phyloP scores from a whole-genome alignment of 2,113 vertebrate genomes.

The Limanda limanda region DNA sequence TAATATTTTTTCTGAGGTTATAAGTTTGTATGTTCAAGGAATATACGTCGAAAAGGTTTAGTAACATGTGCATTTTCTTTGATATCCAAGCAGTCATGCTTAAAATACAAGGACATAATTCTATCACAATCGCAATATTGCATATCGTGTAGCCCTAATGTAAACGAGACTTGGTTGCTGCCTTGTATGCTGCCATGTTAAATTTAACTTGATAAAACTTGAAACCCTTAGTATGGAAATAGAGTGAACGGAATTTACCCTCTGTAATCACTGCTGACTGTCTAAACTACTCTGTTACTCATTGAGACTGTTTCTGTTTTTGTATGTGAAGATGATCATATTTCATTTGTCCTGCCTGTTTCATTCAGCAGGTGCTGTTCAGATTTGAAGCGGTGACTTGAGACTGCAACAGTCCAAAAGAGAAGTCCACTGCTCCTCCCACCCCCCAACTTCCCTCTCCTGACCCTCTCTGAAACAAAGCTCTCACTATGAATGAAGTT shows the following conservation, averaged over 20 bases:
- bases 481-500: constrained; percentile 77
- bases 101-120: too few relatives aligned
- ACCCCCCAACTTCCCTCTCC: constrained; percentile 40
- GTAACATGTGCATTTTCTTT: too few relatives aligned
- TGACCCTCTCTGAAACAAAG: constrained; percentile 48
- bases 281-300: not conserved
- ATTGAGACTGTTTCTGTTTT: not conserved
- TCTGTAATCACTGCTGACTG: not conserved
- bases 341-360: constrained; percentile 3
- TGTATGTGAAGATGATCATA: not conserved
- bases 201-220: not conserved
- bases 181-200: not conserved
- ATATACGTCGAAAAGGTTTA: too few relatives aligned
- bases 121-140: too few relatives aligned
- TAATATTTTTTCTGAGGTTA: too few relatives aligned
- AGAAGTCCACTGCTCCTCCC: constrained; percentile 41
- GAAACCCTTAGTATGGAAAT: too few relatives aligned
- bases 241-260: too few relatives aligned
- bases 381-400: constrained; percentile 32
- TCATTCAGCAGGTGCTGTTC: constrained; percentile 52
- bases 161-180: not conserved
- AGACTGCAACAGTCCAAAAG: constrained; percentile 33
- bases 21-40: too few relatives aligned
- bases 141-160: not conserved
- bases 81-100: too few relatives aligned